Evolutionary conservation across 37 sponge, comb jelly and placozoan species (phyloP).

Genomic region (Ephydatia muelleri): DNA sequence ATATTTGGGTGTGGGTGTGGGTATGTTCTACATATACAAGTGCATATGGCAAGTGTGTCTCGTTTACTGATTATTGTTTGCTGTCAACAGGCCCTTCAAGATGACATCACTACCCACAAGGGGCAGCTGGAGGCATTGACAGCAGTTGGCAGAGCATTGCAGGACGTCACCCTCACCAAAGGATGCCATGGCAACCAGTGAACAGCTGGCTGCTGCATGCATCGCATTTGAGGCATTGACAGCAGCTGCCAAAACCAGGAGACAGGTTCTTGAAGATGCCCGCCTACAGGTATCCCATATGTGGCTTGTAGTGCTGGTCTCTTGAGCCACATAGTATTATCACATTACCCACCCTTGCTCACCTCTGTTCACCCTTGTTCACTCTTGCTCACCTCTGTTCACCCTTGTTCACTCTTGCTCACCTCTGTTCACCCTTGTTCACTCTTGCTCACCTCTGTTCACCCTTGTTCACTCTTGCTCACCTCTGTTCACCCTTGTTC

Average conservation of each 20-base stretch:
- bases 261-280: slow-evolving; percentile 36
- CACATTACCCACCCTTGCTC: not conserved
- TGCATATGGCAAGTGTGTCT: too few species aligned
- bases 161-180: slow-evolving; percentile 32
- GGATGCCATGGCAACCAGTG: slow-evolving; percentile 23
- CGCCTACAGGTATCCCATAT: slow-evolving; percentile 13
- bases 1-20: not conserved
- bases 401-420: too few species aligned
- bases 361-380: too few species aligned
- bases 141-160: slow-evolving; percentile 24
- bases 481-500: too few species aligned
- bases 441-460: not conserved
- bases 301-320: not conserved
- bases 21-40: not conserved
- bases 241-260: slow-evolving; percentile 6
- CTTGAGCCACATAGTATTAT: not conserved
- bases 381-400: too few species aligned
- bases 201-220: slow-evolving; percentile 26
- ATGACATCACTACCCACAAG: slow-evolving; percentile 26
- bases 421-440: not conserved
- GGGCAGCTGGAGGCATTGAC: slow-evolving; percentile 4
- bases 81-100: slow-evolving; percentile 2
- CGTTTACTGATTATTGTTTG: not conserved
- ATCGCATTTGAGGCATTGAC: slow-evolving; percentile 32
- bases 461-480: too few species aligned